phyloP scores from a whole-genome alignment of 2,797 vertebrate species.

The Euthynnus affinis region DNA sequence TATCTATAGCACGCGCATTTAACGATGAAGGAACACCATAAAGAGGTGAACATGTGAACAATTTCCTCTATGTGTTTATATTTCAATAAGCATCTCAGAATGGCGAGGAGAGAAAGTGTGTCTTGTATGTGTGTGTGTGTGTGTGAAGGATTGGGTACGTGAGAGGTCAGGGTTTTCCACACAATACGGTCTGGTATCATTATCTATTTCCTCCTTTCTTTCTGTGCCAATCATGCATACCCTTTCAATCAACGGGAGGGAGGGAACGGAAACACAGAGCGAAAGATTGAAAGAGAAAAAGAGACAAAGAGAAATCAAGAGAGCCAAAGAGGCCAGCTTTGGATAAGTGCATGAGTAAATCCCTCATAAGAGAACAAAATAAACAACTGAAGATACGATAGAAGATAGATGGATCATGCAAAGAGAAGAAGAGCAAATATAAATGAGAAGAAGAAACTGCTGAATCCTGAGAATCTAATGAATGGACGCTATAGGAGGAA shows the following conservation, averaged over 20 bases:
- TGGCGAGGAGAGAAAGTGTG: slow-evolving; percentile 13
- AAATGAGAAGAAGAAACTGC: not conserved
- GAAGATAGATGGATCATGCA: slow-evolving; percentile 2
- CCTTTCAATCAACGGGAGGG: slow-evolving; percentile 72
- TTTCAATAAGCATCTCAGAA: slow-evolving; percentile 25
- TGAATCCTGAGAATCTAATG: slow-evolving; percentile 24
- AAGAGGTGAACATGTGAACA: slow-evolving; percentile 10
- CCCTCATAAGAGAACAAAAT: slow-evolving; percentile 30
- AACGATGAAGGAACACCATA: slow-evolving; percentile 8
- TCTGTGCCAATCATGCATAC: slow-evolving; percentile 71
- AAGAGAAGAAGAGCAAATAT: slow-evolving; percentile 16
- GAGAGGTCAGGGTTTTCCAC: slow-evolving; percentile 81
- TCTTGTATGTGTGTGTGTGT: slow-evolving; percentile 27
- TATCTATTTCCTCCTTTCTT: slow-evolving; percentile 74
- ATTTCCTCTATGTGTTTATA: slow-evolving; percentile 32
- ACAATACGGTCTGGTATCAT: slow-evolving; percentile 67
- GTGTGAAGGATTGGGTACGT: slow-evolving; percentile 56
- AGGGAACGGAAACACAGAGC: slow-evolving; percentile 45
- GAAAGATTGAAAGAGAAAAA: slow-evolving; percentile 34
- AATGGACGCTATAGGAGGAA: slow-evolving; percentile 1
- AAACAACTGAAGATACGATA: slow-evolving; percentile 13
- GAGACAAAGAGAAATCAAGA: slow-evolving; percentile 15
- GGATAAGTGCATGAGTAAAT: slow-evolving; percentile 15
- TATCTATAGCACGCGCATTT: slow-evolving; percentile 16
- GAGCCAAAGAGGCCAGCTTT: slow-evolving; percentile 22